phyloP scores from a whole-genome alignment of 1,140 invertebrate species.

The Neuroterus valhalla region DNA sequence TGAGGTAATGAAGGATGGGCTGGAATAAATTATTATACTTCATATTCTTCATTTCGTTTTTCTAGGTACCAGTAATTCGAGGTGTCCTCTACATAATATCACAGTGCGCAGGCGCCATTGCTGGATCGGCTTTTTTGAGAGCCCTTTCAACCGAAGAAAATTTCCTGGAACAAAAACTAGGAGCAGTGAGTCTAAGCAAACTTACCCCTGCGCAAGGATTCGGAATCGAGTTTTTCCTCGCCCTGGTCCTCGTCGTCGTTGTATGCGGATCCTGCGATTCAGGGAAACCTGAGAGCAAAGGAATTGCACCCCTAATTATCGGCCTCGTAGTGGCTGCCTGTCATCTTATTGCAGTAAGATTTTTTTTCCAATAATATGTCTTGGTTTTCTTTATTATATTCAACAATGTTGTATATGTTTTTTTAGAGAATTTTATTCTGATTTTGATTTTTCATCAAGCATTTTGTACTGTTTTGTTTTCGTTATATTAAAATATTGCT shows the following conservation, averaged over 20 bases:
- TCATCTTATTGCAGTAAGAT: constrained; percentile 88
- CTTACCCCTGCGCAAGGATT: constrained; percentile 85
- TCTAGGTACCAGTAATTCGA: constrained; percentile 78
- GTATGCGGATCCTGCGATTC: constrained; percentile 91
- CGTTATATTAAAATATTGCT: too few species aligned
- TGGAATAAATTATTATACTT: not conserved
- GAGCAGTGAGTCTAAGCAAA: constrained; percentile 79
- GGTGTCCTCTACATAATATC: constrained; percentile 88
- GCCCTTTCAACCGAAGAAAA: constrained; percentile 63
- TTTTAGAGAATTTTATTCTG: too few species aligned
- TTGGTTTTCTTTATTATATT: constrained; percentile 1
- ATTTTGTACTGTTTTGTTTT: too few species aligned
- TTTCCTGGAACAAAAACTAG: constrained; percentile 63
- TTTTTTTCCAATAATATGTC: constrained; percentile 24
- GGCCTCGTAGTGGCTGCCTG: constrained; percentile 91
- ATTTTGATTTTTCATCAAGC: too few species aligned
- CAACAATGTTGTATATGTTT: too few species aligned
- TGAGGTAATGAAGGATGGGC: too few species aligned
- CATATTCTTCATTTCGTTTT: constrained; percentile 31
- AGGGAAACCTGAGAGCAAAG: constrained; percentile 83
- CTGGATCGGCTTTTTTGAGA: constrained; percentile 84
- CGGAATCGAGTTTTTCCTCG: constrained; percentile 92
- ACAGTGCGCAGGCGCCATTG: constrained; percentile 89
- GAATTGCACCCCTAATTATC: constrained; percentile 90
- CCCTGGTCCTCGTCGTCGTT: constrained; percentile 90